Base-by-base conservation (phyloP, 2,113 vertebrate genomes). In the Elephantulus edwardii region DNA sequence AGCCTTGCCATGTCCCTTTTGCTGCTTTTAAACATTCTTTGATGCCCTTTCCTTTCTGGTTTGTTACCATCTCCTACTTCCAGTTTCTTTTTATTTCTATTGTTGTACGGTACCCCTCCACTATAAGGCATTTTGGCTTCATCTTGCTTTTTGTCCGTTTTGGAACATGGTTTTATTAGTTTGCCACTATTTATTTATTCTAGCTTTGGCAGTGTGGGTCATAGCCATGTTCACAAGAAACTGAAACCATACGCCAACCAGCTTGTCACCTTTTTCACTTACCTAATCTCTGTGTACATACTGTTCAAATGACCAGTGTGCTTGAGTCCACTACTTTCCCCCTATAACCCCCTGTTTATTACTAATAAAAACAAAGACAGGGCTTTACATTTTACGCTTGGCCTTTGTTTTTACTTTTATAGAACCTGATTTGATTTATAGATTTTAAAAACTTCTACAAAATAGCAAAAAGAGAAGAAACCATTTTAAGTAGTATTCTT, bases 351-450 rank as follows among this genome's bases (percentile, higher is more conserved):
- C 50, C 62, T 86, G 64, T 86, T 13, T 89, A 89, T 26, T 88
- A 64, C 68, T 33, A 81, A 58, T 82, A 83, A 95, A 95, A 92
- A 70, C 17, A 33, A 81, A 90, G 42, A 79, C 64, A 75, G 44
- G 16, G 30, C 3, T 52, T 46, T 85, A 52, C 81, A 81, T 93
- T n/a, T 64, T 92, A 48, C 33, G 78, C 83, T 35, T 94, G 92
- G 72, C 86, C 88, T 90, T 93, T 80, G 72, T 85, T 9, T 92
- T 64, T 92, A 77, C 42, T 92, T 95, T 83, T 83, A 77, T 88
- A 75, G 83, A 79, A 62, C 33, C 10, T 54, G 33, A 80, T 88
- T 75, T 40, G 82, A 48, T 85, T 75, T 64, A 50, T 89, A 4
- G 71, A 42, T 84, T 62, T 70, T 66, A 64, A 90, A 72, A 24